Conservation (phyloP, 2,797 vertebrate species). For the Setipinna tenuifilis region DNA sequence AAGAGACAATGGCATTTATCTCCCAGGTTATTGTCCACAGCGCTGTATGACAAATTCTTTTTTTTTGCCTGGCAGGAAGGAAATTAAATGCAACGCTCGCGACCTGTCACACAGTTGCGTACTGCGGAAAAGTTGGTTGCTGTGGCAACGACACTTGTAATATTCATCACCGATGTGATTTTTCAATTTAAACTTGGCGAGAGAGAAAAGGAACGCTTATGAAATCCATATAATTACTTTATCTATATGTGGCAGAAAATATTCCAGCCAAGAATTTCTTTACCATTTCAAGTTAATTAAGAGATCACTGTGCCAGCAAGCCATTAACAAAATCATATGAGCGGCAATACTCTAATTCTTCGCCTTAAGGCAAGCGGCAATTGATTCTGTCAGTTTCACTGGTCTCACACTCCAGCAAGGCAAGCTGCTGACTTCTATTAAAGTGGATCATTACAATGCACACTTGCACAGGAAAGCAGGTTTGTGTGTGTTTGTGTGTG, state of each 20-base stretch:
- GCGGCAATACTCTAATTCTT: slow-evolving; percentile 54
- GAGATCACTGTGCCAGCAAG: slow-evolving; percentile 52
- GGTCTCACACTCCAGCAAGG: slow-evolving; percentile 33
- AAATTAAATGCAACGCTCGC: slow-evolving; percentile 30
- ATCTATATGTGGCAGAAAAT: slow-evolving; percentile 10
- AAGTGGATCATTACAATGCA: slow-evolving; percentile 45
- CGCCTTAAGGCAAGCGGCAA: slow-evolving; percentile 48
- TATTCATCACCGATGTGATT: slow-evolving; percentile 38
- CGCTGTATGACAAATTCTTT: slow-evolving; percentile 43
- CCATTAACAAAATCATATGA: slow-evolving; percentile 55
- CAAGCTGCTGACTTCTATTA: slow-evolving; percentile 47
- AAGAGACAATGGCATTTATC: slow-evolving; percentile 34
- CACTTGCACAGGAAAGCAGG: background rate
- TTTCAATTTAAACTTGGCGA: slow-evolving; percentile 31
- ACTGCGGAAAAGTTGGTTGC: slow-evolving; percentile 45
- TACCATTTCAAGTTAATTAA: slow-evolving; percentile 54
- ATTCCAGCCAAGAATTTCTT: slow-evolving; percentile 43
- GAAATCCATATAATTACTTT: slow-evolving; percentile 36
- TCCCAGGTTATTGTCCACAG: slow-evolving; percentile 20
- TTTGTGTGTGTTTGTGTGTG: background rate
- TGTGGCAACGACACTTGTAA: slow-evolving; percentile 44
- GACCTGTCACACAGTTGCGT: slow-evolving; percentile 26
- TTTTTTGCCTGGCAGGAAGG: slow-evolving; percentile 37
- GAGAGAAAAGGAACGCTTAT: slow-evolving; percentile 27
- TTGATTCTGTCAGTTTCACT: slow-evolving; percentile 60